Evolutionary conservation across 2,888 invertebrate genomes (phyloP).

Genomic region (Nesidiocoris tenuis): DNA sequence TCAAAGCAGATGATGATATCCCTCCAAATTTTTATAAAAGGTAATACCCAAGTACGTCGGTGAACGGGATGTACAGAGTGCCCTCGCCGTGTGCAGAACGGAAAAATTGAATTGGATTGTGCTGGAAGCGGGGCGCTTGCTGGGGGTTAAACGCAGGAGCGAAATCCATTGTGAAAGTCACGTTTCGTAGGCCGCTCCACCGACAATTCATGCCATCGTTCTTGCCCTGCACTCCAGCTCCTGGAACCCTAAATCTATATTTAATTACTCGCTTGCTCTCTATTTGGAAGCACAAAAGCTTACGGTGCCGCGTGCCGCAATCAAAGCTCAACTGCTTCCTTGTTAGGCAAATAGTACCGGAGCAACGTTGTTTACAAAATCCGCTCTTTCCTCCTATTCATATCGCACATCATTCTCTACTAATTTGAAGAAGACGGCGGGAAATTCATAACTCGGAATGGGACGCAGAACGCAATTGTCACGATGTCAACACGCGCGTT

Average conservation of each 20-base stretch:
- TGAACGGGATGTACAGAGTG: no score
- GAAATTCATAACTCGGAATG: not conserved
- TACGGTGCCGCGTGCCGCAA: conserved; percentile 31
- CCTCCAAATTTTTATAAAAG: no score
- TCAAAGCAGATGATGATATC: no score
- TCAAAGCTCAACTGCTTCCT: conserved; percentile 40
- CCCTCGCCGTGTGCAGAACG: no score
- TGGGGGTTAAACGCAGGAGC: no score
- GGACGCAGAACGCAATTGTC: not conserved
- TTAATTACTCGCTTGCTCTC: conserved; percentile 34
- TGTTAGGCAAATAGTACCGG: conserved; percentile 37
- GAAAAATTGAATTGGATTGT: no score
- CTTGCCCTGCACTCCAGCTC: not conserved
- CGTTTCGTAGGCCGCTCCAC: conserved; percentile 15
- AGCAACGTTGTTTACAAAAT: conserved; percentile 36
- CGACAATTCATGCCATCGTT: not conserved
- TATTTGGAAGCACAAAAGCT: conserved; percentile 19
- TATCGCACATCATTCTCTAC: not conserved
- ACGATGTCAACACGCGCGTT: not conserved
- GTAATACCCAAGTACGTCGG: no score
- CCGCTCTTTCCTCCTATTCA: not conserved
- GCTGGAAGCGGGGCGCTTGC: no score
- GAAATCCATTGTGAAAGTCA: conserved; percentile 28
- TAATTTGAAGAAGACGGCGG: not conserved
- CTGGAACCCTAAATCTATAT: conserved; percentile 33